Percentiles rank a stretch among this genome's conserved stretches.
Evolutionary conservation across 2,113 vertebrate species (phyloP).

Genomic region (western clawed frog (Xenopus tropicalis)): DNA sequence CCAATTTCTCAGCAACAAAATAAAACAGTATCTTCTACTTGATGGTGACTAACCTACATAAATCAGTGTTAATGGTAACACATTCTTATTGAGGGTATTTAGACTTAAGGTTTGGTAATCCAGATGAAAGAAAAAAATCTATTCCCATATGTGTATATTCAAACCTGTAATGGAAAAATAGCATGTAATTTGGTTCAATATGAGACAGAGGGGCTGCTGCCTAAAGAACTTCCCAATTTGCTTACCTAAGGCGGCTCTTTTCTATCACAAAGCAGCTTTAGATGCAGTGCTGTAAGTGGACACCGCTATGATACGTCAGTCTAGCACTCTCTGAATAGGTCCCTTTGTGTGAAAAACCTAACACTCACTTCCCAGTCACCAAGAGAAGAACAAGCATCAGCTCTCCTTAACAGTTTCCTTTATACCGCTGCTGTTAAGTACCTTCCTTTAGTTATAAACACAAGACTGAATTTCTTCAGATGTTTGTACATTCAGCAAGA

Average conservation of each 20-base stretch:
- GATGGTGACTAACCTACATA: too few species aligned
- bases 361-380: background rate
- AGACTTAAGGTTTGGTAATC: too few species aligned
- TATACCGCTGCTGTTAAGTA: background rate
- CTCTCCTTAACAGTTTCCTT: background rate
- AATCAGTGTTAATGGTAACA: too few species aligned
- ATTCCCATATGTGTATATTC: too few species aligned
- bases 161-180: too few species aligned
- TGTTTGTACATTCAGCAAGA: background rate
- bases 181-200: background rate
- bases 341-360: background rate
- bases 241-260: background rate
- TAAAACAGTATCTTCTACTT: too few species aligned
- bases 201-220: background rate
- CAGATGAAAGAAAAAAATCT: too few species aligned
- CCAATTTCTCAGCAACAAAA: too few species aligned
- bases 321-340: background rate
- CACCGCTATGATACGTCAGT: background rate
- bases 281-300: background rate
- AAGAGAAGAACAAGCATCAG: background rate
- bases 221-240: background rate
- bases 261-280: background rate
- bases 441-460: background rate
- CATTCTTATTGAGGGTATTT: too few species aligned
- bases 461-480: background rate